phyloP scores from a whole-genome alignment of 1,140 invertebrate genomes.

The roundworm (Caenorhabditis elegans) region DNA sequence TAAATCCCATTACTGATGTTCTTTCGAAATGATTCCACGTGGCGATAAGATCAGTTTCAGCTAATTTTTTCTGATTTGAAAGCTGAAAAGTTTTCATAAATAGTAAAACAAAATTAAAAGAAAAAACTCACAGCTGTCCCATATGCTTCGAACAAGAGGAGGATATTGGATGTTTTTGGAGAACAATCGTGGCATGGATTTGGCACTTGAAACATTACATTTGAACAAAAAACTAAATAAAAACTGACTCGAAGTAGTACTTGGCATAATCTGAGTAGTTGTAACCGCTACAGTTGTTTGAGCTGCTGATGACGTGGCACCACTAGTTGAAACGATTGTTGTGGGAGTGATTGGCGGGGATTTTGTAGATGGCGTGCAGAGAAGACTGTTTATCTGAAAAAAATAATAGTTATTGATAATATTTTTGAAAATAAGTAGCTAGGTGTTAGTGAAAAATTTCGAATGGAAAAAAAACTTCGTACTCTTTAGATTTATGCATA shows the following conservation, averaged over 20 bases:
- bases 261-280: background rate
- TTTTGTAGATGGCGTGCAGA: background rate
- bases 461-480: too few species aligned
- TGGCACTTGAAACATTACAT: background rate
- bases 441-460: too few species aligned
- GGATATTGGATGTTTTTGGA: background rate
- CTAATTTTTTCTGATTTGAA: background rate
- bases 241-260: background rate
- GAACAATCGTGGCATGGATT: background rate
- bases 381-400: background rate
- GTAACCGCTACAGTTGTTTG: background rate
- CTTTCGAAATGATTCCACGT: slow-evolving; percentile 21
- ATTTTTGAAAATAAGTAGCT: too few species aligned
- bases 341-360: background rate
- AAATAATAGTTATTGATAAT: too few species aligned
- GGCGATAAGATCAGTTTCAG: background rate
- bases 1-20: background rate
- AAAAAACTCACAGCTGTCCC: background rate
- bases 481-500: too few species aligned
- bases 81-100: background rate
- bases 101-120: background rate
- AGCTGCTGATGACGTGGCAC: background rate
- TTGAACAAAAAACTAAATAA: background rate
- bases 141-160: background rate
- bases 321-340: background rate